Base-by-base conservation (phyloP, 2,797 vertebrate species). In the Malurus splendens region DNA sequence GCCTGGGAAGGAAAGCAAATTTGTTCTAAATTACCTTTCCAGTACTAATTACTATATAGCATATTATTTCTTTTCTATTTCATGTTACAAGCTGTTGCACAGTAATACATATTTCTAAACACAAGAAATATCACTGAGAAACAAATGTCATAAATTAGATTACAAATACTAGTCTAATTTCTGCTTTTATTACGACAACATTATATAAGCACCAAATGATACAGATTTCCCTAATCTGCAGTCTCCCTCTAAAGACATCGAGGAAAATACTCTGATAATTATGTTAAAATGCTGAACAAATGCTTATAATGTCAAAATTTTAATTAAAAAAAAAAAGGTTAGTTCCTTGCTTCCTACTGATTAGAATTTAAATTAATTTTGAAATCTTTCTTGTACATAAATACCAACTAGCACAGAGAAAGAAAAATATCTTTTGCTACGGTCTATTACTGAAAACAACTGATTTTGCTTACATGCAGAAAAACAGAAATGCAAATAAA, bases 401-500 rank as follows among this genome's bases (percentile, higher is more conserved):
- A 87, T 87, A 94, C 67, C 76, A 86, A 72, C 61, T 22, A 87
- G n/a, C 73, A 90, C 7, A 89, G 85, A 94, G 75, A 91, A 89
- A 90, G 86, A 65, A 80, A 93, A 89, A 87, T 60, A 55, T 38
- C 82, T 95, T 92, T 94, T 94, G 86, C 94, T 87, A 90, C 32
- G 57, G 92, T 93, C 85, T 72, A 91, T 90, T 83, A 87, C 55
- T 89, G 79, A 93, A 96, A 93, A 93, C 91, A 96, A 94, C 73
- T 54, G 89, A 95, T 92, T 94, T 92, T 93, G 90, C 89, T 93
- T 95, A 95, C 94, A 95, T 4, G 90, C 83, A 92, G 92, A 92
- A 93, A 95, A 96, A 14, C 91, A 95, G 87, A 94, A 95, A 94
- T 95, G 93, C 93, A 95, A 95, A 95, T 95, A 95, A 95, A 95